Conservation (phyloP, 1,140 invertebrate genomes). For the Thaumetopoea pityocampa region DNA sequence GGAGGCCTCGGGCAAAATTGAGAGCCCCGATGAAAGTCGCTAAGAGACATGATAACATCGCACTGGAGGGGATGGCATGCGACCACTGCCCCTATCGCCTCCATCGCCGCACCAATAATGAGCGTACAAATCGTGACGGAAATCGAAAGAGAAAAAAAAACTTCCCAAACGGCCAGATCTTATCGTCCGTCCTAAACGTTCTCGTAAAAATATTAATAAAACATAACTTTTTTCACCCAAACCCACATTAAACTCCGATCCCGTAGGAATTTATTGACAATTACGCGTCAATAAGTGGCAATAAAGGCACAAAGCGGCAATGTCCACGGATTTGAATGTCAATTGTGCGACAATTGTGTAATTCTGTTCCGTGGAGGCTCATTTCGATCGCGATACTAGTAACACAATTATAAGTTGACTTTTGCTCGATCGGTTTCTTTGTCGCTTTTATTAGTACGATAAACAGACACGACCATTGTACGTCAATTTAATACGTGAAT, state of each 20-base stretch:
- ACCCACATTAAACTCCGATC: slow-evolving; percentile 72
- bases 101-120: slow-evolving; percentile 68
- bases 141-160: slow-evolving; percentile 76
- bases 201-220: slow-evolving; percentile 76
- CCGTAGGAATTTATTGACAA: slow-evolving; percentile 74
- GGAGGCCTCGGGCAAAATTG: slow-evolving; percentile 45
- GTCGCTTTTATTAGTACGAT: slow-evolving; percentile 56
- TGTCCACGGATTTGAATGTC: slow-evolving; percentile 74
- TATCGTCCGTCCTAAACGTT: slow-evolving; percentile 69
- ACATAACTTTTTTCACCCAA: slow-evolving; percentile 75
- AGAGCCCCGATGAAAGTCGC: slow-evolving; percentile 67
- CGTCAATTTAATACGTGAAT: slow-evolving; percentile 44
- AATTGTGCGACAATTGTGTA: slow-evolving; percentile 73
- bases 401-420: slow-evolving; percentile 70
- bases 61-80: slow-evolving; percentile 54
- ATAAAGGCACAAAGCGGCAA: slow-evolving; percentile 72
- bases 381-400: slow-evolving; percentile 62
- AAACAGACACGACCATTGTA: slow-evolving; percentile 60
- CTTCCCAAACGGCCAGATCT: slow-evolving; percentile 67
- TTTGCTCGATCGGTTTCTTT: slow-evolving; percentile 53
- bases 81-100: slow-evolving; percentile 72
- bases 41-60: slow-evolving; percentile 66
- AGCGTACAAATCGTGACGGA: slow-evolving; percentile 74
- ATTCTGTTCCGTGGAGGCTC: slow-evolving; percentile 68
- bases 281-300: slow-evolving; percentile 72